Conservation (phyloP, 2,888 invertebrate genomes). For the Monopis laevigella region DNA sequence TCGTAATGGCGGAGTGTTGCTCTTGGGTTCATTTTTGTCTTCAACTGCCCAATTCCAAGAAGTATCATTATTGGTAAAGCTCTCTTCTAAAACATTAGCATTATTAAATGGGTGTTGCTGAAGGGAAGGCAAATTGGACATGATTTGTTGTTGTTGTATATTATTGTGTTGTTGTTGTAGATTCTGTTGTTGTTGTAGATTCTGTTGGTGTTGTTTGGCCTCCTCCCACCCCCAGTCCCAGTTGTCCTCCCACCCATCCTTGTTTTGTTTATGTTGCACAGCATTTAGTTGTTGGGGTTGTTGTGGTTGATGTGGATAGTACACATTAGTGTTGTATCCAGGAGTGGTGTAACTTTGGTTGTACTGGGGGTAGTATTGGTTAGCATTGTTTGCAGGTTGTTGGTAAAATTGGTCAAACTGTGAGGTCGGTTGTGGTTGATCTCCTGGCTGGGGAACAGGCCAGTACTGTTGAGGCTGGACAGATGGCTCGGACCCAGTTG, state of each 20-base stretch:
- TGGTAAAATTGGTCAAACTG: constrained; percentile 39
- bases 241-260: constrained; percentile 51
- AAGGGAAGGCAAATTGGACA: constrained; percentile 18
- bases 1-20: constrained; percentile 9
- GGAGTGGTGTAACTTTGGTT: constrained; percentile 40
- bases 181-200: constrained; percentile 23
- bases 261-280: constrained; percentile 30
- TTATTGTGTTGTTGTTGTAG: constrained; percentile 20
- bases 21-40: constrained; percentile 37
- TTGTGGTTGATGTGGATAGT: constrained; percentile 35
- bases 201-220: constrained; percentile 39
- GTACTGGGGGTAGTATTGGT: constrained; percentile 35
- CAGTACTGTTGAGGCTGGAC: constrained; percentile 43
- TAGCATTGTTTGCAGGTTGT: constrained; percentile 21
- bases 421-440: constrained; percentile 33
- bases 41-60: constrained; percentile 74
- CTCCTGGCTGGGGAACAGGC: constrained; percentile 28
- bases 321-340: constrained; percentile 31
- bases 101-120: constrained; percentile 34
- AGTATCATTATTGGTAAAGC: constrained; percentile 62
- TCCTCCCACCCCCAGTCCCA: constrained; percentile 74
- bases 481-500: constrained; percentile 23
- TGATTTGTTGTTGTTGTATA: too few species aligned
- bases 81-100: constrained; percentile 65
- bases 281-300: constrained; percentile 29